Evolutionary conservation across 2,888 invertebrate species (phyloP).

Genomic region (Schrankia costaestrigalis): DNA sequence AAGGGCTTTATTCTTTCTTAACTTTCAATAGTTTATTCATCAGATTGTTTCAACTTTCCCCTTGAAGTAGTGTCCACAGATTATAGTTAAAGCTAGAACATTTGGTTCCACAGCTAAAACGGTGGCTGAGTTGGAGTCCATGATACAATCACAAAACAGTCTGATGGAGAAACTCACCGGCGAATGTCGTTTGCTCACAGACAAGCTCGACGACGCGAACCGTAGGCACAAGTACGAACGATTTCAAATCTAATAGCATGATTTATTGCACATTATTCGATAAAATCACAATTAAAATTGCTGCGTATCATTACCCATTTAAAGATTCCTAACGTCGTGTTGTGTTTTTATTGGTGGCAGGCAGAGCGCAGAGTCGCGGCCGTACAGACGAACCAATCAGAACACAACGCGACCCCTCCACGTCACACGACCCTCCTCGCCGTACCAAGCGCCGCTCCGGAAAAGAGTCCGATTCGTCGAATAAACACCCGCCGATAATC

Average conservation of each 20-base stretch:
- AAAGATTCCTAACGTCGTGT: slow-evolving; percentile 73
- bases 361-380: slow-evolving; percentile 79
- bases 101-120: slow-evolving; percentile 88
- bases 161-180: slow-evolving; percentile 95
- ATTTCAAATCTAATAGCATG: slow-evolving; percentile 66
- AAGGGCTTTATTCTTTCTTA: slow-evolving; percentile 65
- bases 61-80: slow-evolving; percentile 27
- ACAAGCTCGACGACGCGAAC: slow-evolving; percentile 93
- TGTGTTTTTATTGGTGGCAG: slow-evolving; percentile 81
- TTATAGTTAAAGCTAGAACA: slow-evolving; percentile 50
- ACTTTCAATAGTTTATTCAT: slow-evolving; percentile 85
- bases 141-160: slow-evolving; percentile 94
- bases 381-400: slow-evolving; percentile 79
- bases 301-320: slow-evolving; percentile 69
- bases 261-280: slow-evolving; percentile 29
- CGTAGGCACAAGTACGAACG: slow-evolving; percentile 91
- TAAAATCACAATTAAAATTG: slow-evolving; percentile 22
- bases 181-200: slow-evolving; percentile 93
- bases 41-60: slow-evolving; percentile 72
- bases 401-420: slow-evolving; percentile 77
- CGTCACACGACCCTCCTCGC: slow-evolving; percentile 60
- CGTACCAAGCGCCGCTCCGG: slow-evolving; percentile 72
- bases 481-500: slow-evolving; percentile 69
- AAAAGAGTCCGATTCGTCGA: slow-evolving; percentile 82
- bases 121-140: slow-evolving; percentile 93